These are phyloP conservation scores for Bucorvus abyssinicus DNA, from an alignment of 2,797 vertebrate species.

Conservation along the genomic window DNA sequence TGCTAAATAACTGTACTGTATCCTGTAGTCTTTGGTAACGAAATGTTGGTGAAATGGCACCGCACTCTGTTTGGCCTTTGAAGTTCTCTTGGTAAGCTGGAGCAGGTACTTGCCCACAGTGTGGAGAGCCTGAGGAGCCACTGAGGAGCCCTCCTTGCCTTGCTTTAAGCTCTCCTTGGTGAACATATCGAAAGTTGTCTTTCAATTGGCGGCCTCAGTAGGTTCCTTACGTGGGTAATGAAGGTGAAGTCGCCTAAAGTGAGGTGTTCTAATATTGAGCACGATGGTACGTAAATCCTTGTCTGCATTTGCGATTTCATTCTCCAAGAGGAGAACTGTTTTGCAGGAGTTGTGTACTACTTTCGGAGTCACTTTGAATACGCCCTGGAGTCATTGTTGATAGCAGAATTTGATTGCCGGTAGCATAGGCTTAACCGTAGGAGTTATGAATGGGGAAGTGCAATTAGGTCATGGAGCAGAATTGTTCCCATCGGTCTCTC, in stretches of 20 bases:
- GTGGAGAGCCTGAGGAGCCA: no score
- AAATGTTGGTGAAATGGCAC: background rate
- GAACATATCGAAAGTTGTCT: background rate
- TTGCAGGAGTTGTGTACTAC: background rate
- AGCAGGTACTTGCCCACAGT: background rate
- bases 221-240: background rate
- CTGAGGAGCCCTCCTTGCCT: background rate
- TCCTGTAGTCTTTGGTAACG: slow-evolving; percentile 6
- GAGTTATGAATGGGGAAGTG: background rate
- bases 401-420: background rate
- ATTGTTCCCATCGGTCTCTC: background rate
- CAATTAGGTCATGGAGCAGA: background rate
- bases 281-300: background rate
- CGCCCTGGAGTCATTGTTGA: background rate
- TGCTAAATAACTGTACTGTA: background rate
- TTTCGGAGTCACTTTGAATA: background rate
- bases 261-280: background rate
- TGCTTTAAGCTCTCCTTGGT: background rate
- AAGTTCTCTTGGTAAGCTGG: background rate
- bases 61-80: background rate
- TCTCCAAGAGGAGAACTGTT: background rate
- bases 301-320: background rate
- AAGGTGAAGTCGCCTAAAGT: background rate
- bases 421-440: background rate
- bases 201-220: background rate